Conservation (phyloP, 2,888 invertebrate species). For the Nemurella pictetii region DNA sequence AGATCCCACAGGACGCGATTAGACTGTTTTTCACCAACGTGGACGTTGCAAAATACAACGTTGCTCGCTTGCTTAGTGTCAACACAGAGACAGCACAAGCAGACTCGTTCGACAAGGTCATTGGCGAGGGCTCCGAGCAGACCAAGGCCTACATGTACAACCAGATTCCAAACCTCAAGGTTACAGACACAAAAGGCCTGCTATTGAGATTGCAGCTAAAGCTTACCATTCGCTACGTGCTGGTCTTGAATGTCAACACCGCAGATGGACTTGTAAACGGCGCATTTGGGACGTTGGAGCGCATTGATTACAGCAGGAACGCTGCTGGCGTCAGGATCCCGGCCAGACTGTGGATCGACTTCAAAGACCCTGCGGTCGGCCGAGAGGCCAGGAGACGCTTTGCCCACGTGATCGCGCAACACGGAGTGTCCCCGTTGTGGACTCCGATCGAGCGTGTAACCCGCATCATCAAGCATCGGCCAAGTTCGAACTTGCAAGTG, state of each 20-base stretch:
- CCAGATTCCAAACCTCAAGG: constrained; percentile 4
- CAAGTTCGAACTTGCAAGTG: constrained; percentile 34
- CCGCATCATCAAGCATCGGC: constrained; percentile 20
- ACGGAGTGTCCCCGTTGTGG: constrained; percentile 10
- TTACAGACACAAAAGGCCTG: constrained; percentile 42
- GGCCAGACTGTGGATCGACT: constrained; percentile 39
- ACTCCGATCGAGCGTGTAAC: background rate
- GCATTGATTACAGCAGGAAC: constrained; percentile 25
- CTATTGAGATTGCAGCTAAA: constrained; percentile 42
- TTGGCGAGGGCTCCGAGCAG: constrained; percentile 16
- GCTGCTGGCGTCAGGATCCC: constrained; percentile 19
- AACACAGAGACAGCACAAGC: constrained; percentile 13
- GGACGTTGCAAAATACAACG: constrained; percentile 37
- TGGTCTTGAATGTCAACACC: constrained; percentile 42
- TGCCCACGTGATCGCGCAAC: background rate
- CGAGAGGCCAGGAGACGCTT: background rate
- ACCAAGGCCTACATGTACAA: constrained; percentile 20
- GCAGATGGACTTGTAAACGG: constrained; percentile 45
- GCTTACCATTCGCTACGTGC: constrained; percentile 44
- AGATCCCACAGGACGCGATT: constrained; percentile 39
- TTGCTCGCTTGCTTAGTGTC: background rate
- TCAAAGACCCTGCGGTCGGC: constrained; percentile 38
- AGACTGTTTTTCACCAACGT: constrained; percentile 37
- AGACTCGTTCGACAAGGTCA: constrained; percentile 10
- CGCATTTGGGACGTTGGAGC: constrained; percentile 39